A percentile compares a stretch with the other conserved stretches of the same genome.
These are phyloP conservation scores for Andricus curvator DNA, from an alignment of 2,888 invertebrate genomes.

Conservation along the genomic window DNA sequence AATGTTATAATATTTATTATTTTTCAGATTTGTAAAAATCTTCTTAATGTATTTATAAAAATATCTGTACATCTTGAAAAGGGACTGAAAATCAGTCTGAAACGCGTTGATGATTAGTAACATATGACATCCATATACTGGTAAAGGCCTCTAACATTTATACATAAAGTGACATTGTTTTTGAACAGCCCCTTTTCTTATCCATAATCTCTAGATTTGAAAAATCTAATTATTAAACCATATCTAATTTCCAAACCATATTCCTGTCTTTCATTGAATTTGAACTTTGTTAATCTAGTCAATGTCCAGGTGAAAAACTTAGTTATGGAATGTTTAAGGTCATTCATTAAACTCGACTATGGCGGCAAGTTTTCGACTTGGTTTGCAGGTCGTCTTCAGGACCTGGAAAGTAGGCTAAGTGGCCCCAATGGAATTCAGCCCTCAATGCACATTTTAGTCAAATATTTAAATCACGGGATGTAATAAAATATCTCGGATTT, in stretches of 20 bases:
- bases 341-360: slow-evolving; percentile 1
- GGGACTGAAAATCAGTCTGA: too few relatives aligned
- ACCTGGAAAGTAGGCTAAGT: slow-evolving; percentile 26
- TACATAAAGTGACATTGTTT: too few relatives aligned
- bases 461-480: slow-evolving; percentile 14
- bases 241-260: not conserved
- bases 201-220: too few relatives aligned
- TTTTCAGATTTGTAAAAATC: too few relatives aligned
- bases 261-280: not conserved
- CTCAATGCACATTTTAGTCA: slow-evolving; percentile 12
- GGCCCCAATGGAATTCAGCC: slow-evolving; percentile 11
- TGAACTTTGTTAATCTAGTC: slow-evolving; percentile 16
- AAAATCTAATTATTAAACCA: too few relatives aligned
- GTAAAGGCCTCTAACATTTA: too few relatives aligned
- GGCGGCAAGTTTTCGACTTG: slow-evolving; percentile 18
- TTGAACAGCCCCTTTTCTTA: too few relatives aligned
- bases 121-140: too few relatives aligned
- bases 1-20: too few relatives aligned
- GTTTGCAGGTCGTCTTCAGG: slow-evolving; percentile 31
- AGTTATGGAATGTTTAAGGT: slow-evolving; percentile 20
- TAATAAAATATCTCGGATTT: not conserved
- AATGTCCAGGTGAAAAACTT: slow-evolving; percentile 13
- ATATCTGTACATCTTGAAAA: too few relatives aligned
- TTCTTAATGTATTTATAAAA: too few relatives aligned
- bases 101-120: too few relatives aligned